Base-by-base conservation (phyloP, 2,888 invertebrate species). In the Buathra laborator region DNA sequence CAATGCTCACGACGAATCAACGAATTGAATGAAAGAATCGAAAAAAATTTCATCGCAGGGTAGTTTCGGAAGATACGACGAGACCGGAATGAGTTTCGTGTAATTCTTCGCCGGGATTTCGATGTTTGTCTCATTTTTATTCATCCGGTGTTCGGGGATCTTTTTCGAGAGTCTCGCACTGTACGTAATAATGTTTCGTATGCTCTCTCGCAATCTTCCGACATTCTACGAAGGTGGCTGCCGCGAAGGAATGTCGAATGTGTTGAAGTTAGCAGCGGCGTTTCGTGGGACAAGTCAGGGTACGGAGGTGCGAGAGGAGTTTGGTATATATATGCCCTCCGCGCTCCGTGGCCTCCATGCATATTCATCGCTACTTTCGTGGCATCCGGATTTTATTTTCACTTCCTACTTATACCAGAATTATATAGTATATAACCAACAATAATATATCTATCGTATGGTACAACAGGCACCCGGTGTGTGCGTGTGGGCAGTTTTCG, bases 301-400 rank as follows among this genome's bases (percentile, higher is more conserved):
- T 16, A 48, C 56, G 44, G n/a, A 56, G 46, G 44, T 68, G 53
- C 68, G n/a, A 53, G n/a, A 53, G 43, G 53, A 44, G 53, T 24
- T 16, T 29, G 37, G 32, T 29, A 62, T 62, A 59, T 24, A 24
- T 14, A 10, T 24, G 1, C 32, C 59, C 29, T 6, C 29, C 32
- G 4, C 62, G 7, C 29, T 32, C 14, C 29, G 10, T 56, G 32
- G 32, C 62, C 48, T 14, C 62, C 72, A 82, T 85, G 62, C 75
- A 85, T 82, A 85, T 86, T 86, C 79, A 85, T 81, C 76, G 75
- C 44, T 48, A 82, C 86, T 85, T 79, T 83, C 70, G 66, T 53
- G 74, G 81, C 81, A 64, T 81, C 64, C 81, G 76, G 68, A 51
- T 81, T 72, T 81, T 80, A 77, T 81, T 68, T 77, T 81, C 74